phyloP scores from a whole-genome alignment of 2,113 vertebrate genomes.

The Solea solea region DNA sequence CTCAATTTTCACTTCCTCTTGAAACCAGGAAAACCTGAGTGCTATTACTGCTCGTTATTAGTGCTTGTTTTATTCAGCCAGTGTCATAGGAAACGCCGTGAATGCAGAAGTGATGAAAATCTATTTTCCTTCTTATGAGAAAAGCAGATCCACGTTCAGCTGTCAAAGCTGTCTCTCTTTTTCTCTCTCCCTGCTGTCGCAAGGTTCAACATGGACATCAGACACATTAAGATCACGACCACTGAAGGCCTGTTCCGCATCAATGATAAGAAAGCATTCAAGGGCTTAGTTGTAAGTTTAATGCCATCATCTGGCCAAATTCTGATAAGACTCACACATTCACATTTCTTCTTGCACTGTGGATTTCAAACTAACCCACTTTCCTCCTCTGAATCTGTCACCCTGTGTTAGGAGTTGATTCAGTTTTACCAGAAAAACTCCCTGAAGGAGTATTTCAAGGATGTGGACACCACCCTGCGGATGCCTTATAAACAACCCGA shows the following conservation, averaged over 20 bases:
- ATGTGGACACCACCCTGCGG: conserved; percentile 85
- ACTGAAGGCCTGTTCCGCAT: conserved; percentile 89
- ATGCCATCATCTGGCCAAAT: not conserved
- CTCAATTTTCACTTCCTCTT: conserved; percentile 28
- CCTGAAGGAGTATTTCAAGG: conserved; percentile 92
- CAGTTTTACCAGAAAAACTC: conserved; percentile 90
- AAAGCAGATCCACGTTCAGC: not conserved
- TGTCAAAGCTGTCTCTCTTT: not conserved
- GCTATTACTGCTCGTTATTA: no score
- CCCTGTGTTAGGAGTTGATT: conserved; percentile 85
- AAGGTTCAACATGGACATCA: conserved; percentile 89
- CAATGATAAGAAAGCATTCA: conserved; percentile 94
- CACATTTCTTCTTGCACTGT: not conserved
- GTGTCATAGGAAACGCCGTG: not conserved
- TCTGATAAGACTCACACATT: not conserved
- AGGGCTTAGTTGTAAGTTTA: conserved; percentile 84
- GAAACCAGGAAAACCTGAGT: not conserved
- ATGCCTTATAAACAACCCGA: conserved; percentile 89
- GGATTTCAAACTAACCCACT: not conserved
- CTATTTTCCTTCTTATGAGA: not conserved
- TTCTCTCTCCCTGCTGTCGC: conserved; percentile 12
- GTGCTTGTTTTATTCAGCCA: not conserved
- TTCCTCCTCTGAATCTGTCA: not conserved
- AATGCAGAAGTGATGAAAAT: conserved; percentile 19
- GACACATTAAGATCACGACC: conserved; percentile 92